Base-by-base conservation (phyloP, 2,888 invertebrate genomes). In the Automeris io region DNA sequence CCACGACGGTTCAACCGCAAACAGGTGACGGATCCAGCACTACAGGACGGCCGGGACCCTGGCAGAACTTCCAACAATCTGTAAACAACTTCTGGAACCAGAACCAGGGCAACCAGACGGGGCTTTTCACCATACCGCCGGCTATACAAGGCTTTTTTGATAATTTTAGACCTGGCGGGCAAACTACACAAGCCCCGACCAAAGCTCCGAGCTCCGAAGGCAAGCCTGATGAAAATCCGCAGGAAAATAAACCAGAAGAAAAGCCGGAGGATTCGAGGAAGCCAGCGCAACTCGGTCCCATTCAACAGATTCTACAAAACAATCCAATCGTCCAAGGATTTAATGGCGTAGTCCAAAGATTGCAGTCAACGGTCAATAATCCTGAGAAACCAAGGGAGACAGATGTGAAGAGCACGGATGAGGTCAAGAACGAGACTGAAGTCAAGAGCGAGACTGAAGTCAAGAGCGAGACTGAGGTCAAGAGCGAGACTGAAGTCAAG, bases 261-360 rank as follows among this genome's bases (percentile, higher is more conserved):
- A 39, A 29, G n/a, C 21, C 33, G 3, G 24, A 31, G n/a, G n/a
- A n/a, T n/a, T n/a, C n/a, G n/a, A n/a, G n/a, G n/a, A n/a, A 32
- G 3, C 36, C 40, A 2, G 33, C 36, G 11, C 25, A 16, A 21
- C 34, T 33, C 5, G 56, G 65, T 0, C 76, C 75, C 1, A 61
- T 74, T 21, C 51, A 58, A 7, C 61, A 70, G 42, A 62, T 70
- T 4, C 48, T 75, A 18, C 61, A 63, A 43, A 72, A 60, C 46
- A 63, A 47, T 42, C 69, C 66, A 3, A 49, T 70, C 19, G 56
- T 49, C 6, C 54, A 63, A 35, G 55, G 63, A 7, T 52, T 68
- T 9, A 49, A 49, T 1, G 37, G 42, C 9, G 51, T 53, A 3
- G 57, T 61, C 2, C 61, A 65, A 41, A 54, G 50, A 24, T 40